Percentiles rank a stretch among this genome's conserved stretches.
Evolutionary conservation across 2,113 vertebrate genomes (phyloP).

Genomic region (Heteronetta atricapilla): DNA sequence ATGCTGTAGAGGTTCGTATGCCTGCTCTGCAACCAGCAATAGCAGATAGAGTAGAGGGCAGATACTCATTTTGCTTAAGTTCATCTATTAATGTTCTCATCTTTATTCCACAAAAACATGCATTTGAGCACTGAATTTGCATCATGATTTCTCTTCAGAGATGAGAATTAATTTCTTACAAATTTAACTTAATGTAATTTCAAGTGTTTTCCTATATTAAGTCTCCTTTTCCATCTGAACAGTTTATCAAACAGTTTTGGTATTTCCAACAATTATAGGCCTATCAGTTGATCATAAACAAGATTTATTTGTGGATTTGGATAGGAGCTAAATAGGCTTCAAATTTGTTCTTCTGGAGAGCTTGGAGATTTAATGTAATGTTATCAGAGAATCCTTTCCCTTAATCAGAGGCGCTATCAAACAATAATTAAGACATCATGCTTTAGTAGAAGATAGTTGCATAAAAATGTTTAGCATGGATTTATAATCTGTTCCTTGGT

Average conservation of each 20-base stretch:
- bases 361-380: constrained; percentile 8
- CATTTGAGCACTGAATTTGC: not conserved
- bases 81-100: not conserved
- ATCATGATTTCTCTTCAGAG: not conserved
- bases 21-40: not conserved
- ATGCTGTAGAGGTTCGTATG: not conserved
- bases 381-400: not conserved
- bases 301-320: constrained; percentile 10
- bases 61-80: not conserved
- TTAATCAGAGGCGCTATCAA: not conserved
- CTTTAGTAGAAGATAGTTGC: not conserved
- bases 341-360: constrained; percentile 31
- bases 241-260: not conserved
- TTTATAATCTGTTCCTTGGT: constrained; percentile 52
- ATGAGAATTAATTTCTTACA: not conserved
- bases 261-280: not conserved
- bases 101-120: not conserved
- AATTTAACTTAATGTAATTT: constrained; percentile 21
- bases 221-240: not conserved
- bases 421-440: not conserved
- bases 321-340: not conserved
- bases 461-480: not conserved
- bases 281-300: not conserved
- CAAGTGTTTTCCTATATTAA: not conserved
- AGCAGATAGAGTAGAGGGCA: not conserved